Conservation (phyloP, 2,113 vertebrate species). For the Macquaria australasica region DNA sequence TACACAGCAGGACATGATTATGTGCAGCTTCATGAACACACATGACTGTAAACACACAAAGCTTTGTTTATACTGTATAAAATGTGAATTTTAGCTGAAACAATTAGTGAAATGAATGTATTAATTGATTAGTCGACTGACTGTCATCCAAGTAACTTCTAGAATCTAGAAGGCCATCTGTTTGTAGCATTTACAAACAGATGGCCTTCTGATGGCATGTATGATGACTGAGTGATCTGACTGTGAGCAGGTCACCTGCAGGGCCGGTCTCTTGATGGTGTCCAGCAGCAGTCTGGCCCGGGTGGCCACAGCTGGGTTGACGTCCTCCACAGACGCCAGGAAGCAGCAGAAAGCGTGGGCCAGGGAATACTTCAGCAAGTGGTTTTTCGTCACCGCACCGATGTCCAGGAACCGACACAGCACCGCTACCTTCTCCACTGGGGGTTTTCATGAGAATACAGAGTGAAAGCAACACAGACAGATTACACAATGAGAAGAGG, state of each 20-base stretch:
- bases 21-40: not conserved
- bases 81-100: not conserved
- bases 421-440: constrained; percentile 98
- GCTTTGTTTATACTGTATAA: not conserved
- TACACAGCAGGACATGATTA: not conserved
- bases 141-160: no score
- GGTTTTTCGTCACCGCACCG: constrained; percentile 97
- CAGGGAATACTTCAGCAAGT: constrained; percentile 95
- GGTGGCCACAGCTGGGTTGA: constrained; percentile 97
- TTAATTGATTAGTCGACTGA: no score
- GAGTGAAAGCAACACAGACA: constrained; percentile 16
- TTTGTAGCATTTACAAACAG: no score
- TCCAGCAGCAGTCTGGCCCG: constrained; percentile 95
- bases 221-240: no score
- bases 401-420: constrained; percentile 98
- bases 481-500: not conserved
- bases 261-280: constrained; percentile 94
- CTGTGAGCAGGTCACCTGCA: constrained; percentile 87
- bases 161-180: no score
- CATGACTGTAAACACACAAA: not conserved
- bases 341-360: constrained; percentile 99
- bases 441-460: not conserved
- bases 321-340: constrained; percentile 96
- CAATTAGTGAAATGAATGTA: not conserved
- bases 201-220: no score